Percentiles rank a stretch among this genome's conserved stretches.
Conservation (phyloP, 2,888 invertebrate species). For the Dicyrtoma fusca region DNA sequence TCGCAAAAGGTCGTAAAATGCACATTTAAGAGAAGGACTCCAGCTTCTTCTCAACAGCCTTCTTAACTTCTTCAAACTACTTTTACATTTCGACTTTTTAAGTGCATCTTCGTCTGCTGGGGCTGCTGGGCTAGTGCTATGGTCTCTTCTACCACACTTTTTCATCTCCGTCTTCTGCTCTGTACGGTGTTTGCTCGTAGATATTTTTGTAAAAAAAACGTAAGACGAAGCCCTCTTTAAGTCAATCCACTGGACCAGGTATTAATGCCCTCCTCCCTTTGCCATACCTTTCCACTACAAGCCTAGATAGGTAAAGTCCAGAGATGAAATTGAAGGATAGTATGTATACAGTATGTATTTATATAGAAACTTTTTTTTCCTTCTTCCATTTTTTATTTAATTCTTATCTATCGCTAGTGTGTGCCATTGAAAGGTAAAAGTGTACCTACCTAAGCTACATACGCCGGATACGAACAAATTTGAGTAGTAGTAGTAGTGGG, state of each 20-base stretch:
- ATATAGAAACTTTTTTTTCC: not conserved
- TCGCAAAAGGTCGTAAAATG: constrained; percentile 54
- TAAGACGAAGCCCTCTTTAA: constrained; percentile 6
- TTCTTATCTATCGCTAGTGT: too few relatives aligned
- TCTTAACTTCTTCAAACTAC: constrained; percentile 30
- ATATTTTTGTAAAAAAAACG: not conserved
- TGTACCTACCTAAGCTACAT: too few relatives aligned
- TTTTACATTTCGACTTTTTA: constrained; percentile 38
- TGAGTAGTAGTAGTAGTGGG: too few relatives aligned
- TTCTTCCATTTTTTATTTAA: not conserved
- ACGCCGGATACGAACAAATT: too few relatives aligned
- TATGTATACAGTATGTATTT: not conserved
- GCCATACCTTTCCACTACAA: constrained; percentile 6
- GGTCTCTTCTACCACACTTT: not conserved
- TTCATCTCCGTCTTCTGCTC: too few relatives aligned
- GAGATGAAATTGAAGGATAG: too few relatives aligned
- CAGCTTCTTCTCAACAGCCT: constrained; percentile 24
- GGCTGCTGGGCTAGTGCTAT: not conserved
- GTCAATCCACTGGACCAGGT: constrained; percentile 16
- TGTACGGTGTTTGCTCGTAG: not conserved
- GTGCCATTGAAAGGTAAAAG: too few relatives aligned
- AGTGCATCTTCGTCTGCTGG: constrained; percentile 11
- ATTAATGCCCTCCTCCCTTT: constrained; percentile 1
- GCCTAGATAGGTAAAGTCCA: constrained; percentile 5
- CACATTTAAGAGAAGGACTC: constrained; percentile 43